Base-by-base conservation (phyloP, 2,113 vertebrate species). In the Hippocampus zosterae region DNA sequence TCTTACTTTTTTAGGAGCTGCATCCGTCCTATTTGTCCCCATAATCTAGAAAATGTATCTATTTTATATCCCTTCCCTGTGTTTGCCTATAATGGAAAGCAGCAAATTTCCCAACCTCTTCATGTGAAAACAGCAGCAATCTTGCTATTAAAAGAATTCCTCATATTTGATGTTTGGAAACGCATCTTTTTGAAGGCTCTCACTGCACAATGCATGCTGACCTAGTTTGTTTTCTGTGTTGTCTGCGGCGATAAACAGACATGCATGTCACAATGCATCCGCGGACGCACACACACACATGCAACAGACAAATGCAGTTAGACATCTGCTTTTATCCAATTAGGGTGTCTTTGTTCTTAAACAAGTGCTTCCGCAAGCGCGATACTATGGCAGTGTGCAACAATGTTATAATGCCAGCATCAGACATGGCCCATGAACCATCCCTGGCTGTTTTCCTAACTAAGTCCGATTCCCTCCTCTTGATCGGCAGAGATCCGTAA, bases 401-500 rank as follows among this genome's bases (percentile, higher is more conserved):
- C 69, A 15, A 25, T 76, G 63, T 72, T 44, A 64, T 13, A 13
- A 68, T 77, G 71, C 53, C 68, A 72, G 48, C 59, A 63, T 67
- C 42, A 80, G 65, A 55, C 66, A 60, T 66, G 46, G 68, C 67
- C 73, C 69, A 63, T 67, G 75, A 41, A 27, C 29, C 65, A 63
- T 27, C 40, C 29, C 23, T 60, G 61, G 7, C 19, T 41, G 10
- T 71, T 8, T 77, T 52, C 74, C 65, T 80, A 72, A 72, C 60
- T 79, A 56, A 71, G 25, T 69, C 16, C 1, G 67, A 60, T 81
- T n/a, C 33, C 52, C 52, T 59, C 23, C 59, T 69, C 40, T 69
- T 48, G 78, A 70, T 83, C 21, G 11, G 3, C 92, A 98, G 96
- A 98, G 70, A 98, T 98, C 90, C 96, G 96, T 15, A 93, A 92